Evolutionary conservation across 2,888 invertebrate genomes (phyloP).

Genomic region (Clistopyga incitator): DNA sequence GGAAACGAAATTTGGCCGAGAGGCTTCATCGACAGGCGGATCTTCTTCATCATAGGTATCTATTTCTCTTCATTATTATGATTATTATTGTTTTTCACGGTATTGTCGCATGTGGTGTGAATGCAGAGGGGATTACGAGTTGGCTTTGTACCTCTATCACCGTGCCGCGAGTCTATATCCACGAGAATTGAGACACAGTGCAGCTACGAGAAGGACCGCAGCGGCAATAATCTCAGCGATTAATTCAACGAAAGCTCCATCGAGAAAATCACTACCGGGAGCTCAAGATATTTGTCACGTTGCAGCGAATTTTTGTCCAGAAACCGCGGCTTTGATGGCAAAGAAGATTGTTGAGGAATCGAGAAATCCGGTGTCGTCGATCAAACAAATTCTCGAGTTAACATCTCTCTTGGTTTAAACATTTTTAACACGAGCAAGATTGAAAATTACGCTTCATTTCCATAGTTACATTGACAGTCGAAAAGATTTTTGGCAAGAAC

Average conservation of each 20-base stretch:
- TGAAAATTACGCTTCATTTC: conserved; percentile 1
- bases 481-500: conserved; percentile 48
- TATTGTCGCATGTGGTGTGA: neutral
- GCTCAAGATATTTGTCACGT: conserved; percentile 65
- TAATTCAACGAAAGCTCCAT: conserved; percentile 70
- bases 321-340: conserved; percentile 71
- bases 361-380: conserved; percentile 69
- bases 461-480: conserved; percentile 75
- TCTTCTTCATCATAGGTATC: conserved; percentile 73
- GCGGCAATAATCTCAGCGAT: conserved; percentile 75
- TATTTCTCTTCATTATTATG: too few species aligned
- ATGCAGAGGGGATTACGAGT: conserved; percentile 79
- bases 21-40: conserved; percentile 79
- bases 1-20: conserved; percentile 73
- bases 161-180: conserved; percentile 77
- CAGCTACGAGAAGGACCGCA: conserved; percentile 74
- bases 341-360: conserved; percentile 71
- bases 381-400: conserved; percentile 74
- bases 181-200: conserved; percentile 74
- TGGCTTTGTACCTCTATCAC: conserved; percentile 79
- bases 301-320: conserved; percentile 71
- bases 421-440: neutral
- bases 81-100: too few species aligned
- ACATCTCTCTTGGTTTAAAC: too few species aligned
- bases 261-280: conserved; percentile 64